Evolutionary conservation across 2,888 invertebrate genomes (phyloP), one percentile per base, ranked within the genome.

Genomic region (Hyalella azteca): DNA sequence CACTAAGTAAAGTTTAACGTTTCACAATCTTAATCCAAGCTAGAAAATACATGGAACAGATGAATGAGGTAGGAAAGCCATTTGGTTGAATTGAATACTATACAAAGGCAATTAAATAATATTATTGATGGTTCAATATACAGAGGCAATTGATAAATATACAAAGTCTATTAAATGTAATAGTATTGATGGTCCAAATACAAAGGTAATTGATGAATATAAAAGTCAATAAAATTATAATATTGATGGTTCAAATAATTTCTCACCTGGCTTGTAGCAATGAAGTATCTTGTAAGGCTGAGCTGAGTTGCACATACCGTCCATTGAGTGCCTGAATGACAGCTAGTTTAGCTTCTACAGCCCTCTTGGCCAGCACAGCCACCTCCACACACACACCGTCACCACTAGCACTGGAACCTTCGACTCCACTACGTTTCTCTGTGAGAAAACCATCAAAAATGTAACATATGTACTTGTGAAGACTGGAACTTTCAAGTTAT

Each of bases 321-420:
- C 77, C 49, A 4, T 54, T 73, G 36, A 81, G 54, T 2, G 79
- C 66, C 19, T 79, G 50, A n/a, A 79, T 29, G 1, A 81, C 79
- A 40, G 59, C 77, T 2, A 73, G 54, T 5, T 60, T 73, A 15
- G 79, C 81, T 73, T 81, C 81, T 48, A 60, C 79, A 66, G 81
- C 81, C n/a, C 77, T 76, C 41, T 77, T 81, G 19, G 66, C 73
- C 26, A 81, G n/a, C 60, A 79, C 81, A 1, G 75, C 40, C 26
- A 75, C 75, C 36, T 75, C 75, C 40, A 75, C 75, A 75, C 22
- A 45, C n/a, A 75, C 26, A 45, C 75, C 75, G 45, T 75, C 75
- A 3, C 75, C 66, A 19, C 66, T 36, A 19, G 66, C 66, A 66
- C 66, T 66, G 7, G 66, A 36, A 36, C 66, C 66, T 36, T 66